Conservation (phyloP, 2,888 invertebrate species). For the Parelbella ahira region DNA sequence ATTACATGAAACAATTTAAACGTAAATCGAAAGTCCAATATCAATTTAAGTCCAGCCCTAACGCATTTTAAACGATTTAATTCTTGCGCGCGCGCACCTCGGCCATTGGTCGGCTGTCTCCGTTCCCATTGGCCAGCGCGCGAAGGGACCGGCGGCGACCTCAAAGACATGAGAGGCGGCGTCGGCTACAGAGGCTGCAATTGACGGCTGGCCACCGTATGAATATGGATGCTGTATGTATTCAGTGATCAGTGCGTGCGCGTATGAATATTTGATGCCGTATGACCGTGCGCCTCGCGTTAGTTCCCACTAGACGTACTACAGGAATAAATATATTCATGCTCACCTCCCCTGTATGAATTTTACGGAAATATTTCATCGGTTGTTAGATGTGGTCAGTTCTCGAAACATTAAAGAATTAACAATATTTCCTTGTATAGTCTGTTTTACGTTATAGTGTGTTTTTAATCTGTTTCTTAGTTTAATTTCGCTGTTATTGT, state of each 20-base stretch:
- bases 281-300: slow-evolving; percentile 5
- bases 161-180: slow-evolving; percentile 69
- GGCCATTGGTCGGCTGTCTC: slow-evolving; percentile 55
- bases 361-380: no score
- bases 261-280: slow-evolving; percentile 21
- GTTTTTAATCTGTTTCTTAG: no score
- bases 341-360: no score
- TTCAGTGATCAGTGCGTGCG: slow-evolving; percentile 18
- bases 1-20: no score
- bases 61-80: slow-evolving; percentile 56
- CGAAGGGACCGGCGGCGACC: slow-evolving; percentile 49
- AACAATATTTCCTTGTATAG: no score
- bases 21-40: slow-evolving; percentile 21
- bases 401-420: no score
- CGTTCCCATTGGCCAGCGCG: slow-evolving; percentile 59
- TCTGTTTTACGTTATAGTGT: no score
- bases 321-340: no score
- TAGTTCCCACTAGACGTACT: no score
- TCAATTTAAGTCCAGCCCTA: slow-evolving; percentile 48
- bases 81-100: slow-evolving; percentile 40
- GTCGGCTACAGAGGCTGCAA: slow-evolving; percentile 44
- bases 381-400: no score
- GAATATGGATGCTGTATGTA: slow-evolving; percentile 57
- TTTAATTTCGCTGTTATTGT: no score
- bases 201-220: slow-evolving; percentile 70